Conservation (phyloP, 2,797 vertebrate genomes). For the Margarornis squamiger region DNA sequence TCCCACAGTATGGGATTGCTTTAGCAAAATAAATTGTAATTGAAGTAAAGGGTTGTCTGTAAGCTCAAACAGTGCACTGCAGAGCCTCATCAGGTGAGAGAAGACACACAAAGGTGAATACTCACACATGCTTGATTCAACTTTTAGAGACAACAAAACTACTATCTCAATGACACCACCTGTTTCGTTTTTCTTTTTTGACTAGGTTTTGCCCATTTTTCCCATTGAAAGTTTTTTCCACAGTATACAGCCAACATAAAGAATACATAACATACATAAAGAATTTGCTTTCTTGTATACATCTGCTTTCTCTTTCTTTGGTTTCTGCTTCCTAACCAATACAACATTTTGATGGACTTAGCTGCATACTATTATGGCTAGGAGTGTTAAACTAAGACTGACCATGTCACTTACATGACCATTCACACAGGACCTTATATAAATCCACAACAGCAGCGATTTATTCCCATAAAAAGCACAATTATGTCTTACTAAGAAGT, state of each 20-base stretch:
- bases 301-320: not conserved
- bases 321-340: not conserved
- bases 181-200: not conserved
- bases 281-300: not conserved
- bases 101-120: not conserved
- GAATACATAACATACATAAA: not conserved
- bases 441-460: not conserved
- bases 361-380: fast-evolving
- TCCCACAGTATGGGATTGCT: not conserved
- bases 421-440: not conserved
- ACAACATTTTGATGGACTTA: not conserved
- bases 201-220: not conserved
- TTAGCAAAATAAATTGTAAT: not conserved
- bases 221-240: not conserved
- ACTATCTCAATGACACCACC: not conserved
- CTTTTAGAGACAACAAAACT: not conserved
- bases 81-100: not conserved
- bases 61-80: not conserved
- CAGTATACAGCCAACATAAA: not conserved
- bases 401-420: not conserved
- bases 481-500: not conserved
- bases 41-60: not conserved
- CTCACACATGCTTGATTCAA: not conserved
- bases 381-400: not conserved
- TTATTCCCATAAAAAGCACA: not conserved